These are phyloP conservation scores for Oreochromis niloticus DNA, from an alignment of 2,113 vertebrate genomes.

Conservation along the genomic window DNA sequence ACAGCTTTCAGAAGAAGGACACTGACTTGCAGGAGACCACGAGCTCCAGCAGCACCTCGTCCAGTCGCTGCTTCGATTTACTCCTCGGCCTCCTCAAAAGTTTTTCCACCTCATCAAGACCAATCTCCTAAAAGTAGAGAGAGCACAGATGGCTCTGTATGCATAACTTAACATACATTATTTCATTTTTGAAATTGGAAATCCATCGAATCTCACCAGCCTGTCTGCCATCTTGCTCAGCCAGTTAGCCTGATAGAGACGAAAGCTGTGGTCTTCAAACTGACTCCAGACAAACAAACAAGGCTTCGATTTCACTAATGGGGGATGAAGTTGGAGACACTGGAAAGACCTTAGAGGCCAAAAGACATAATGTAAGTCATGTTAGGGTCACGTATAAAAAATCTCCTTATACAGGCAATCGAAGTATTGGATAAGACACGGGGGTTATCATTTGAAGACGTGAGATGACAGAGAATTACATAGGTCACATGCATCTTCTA, in stretches of 20 bases:
- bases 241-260: slow-evolving; percentile 82
- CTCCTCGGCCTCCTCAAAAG: slow-evolving; percentile 75
- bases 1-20: not conserved
- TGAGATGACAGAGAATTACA: not conserved
- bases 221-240: slow-evolving; percentile 85
- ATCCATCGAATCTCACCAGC: slow-evolving; percentile 69
- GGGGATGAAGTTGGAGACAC: slow-evolving; percentile 72
- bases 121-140: slow-evolving; percentile 73
- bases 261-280: slow-evolving; percentile 89
- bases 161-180: not conserved
- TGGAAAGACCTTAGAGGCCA: slow-evolving; percentile 77
- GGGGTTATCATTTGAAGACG: not conserved
- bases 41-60: slow-evolving; percentile 81
- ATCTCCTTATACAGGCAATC: fast-evolving
- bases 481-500: not conserved
- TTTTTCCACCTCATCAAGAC: slow-evolving; percentile 80
- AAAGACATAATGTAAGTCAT: not conserved
- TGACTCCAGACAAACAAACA: slow-evolving; percentile 83
- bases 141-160: not conserved
- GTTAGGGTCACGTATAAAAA: not conserved
- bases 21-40: slow-evolving; percentile 86
- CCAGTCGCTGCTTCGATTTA: slow-evolving; percentile 72
- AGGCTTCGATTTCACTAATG: slow-evolving; percentile 75
- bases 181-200: not conserved
- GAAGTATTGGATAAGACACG: not conserved